Conservation (phyloP, 2,113 vertebrate genomes). For the Leiothrix lutea region DNA sequence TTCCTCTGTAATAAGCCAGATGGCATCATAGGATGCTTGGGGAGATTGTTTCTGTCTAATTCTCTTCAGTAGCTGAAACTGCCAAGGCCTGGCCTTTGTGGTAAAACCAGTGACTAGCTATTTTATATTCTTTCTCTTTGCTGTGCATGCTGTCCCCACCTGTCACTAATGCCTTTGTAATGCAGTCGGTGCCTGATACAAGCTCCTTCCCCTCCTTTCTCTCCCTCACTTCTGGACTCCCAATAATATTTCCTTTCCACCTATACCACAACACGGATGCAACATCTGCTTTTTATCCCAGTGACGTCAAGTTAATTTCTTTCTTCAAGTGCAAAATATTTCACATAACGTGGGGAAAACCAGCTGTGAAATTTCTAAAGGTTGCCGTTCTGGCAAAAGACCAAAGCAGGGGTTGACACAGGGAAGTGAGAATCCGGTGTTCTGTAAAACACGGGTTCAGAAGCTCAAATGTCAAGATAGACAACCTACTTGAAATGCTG, state of each 20-base stretch:
- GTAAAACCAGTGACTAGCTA: constrained; percentile 31
- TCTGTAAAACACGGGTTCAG: not conserved
- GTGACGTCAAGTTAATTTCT: not conserved
- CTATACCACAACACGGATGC: not conserved
- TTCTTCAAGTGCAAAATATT: not conserved
- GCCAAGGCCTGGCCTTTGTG: constrained; percentile 55
- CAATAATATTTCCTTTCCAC: not conserved
- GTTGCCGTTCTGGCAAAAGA: not conserved
- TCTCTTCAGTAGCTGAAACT: constrained; percentile 48
- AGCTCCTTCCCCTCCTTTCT: not conserved
- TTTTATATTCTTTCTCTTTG: constrained; percentile 57
- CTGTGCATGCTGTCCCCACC: constrained; percentile 28
- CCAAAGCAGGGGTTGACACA: accelerated
- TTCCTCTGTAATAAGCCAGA: constrained; percentile 69
- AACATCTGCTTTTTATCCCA: not conserved
- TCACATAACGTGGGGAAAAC: not conserved
- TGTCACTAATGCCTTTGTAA: constrained; percentile 31
- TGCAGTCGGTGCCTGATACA: not conserved
- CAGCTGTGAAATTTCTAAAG: not conserved
- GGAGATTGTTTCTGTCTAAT: constrained; percentile 59
- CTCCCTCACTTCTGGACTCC: not conserved
- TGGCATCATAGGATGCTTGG: constrained; percentile 64
- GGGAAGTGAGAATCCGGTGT: not conserved
- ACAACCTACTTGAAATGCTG: not conserved
- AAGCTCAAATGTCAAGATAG: not conserved